Base-by-base conservation (phyloP, 2,888 invertebrate species). In the Conomelus anceps region DNA sequence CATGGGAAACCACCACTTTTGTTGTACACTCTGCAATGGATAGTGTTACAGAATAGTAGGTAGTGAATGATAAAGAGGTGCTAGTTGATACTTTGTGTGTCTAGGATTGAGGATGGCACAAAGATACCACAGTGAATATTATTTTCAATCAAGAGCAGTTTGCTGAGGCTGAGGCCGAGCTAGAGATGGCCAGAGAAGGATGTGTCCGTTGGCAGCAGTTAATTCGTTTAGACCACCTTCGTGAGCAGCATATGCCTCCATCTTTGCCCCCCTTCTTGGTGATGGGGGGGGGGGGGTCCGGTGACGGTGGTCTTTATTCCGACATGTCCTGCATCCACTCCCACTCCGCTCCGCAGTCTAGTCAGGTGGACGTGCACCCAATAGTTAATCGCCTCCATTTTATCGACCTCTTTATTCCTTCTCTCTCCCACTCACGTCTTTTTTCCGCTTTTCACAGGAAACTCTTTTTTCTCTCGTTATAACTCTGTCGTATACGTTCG, bases 301-400 rank as follows among this genome's bases (percentile, higher is more conserved):
- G 63, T 63, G 63, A 63, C 63, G 63, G 63, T 63, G 63, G n/a
- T 63, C 63, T 63, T 63, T 63, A 63, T 63, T 63, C 63, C 63
- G 63, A 63, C 63, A 63, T 63, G n/a, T 34, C 63, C 63, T 63
- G 34, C 34, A 34, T 1, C 34, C 63, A 20, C 63, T n/a, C 63
- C 86, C 26, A 20, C 24, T 22, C 86, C 24, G 22, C n/a, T 23
- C 86, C 29, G 13, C 26, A 24, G 22, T 22, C 20, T 23, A 86
- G 29, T 86, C 86, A 86, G 86, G 86, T 86, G 86, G 86, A 86
- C 86, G 86, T 86, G 86, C 24, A 86, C 86, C 29, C 24, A 86
- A 24, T 86, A 24, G 86, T 86, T 86, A 86, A 86, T 86, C 86
- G 29, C 26, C 63, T 63, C 63, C 63, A 63, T 63, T 63, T 63